Percentiles rank a stretch among this genome's conserved stretches.
These are phyloP conservation scores for Yponomeuta malinellus DNA, from an alignment of 2,888 invertebrate genomes.

Conservation along the genomic window DNA sequence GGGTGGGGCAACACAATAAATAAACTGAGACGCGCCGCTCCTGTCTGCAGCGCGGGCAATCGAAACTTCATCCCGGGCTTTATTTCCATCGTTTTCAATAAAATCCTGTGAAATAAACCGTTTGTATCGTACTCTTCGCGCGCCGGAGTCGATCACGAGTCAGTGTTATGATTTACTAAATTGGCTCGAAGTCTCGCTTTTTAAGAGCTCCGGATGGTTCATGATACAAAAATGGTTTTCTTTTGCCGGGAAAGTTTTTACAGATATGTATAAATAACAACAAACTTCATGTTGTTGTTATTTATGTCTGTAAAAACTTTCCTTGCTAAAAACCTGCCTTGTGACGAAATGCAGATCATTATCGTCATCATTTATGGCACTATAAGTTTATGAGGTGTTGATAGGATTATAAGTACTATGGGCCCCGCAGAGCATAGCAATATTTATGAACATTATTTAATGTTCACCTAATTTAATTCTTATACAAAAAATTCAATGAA, in stretches of 20 bases:
- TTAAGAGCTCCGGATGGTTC: background rate
- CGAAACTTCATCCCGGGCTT: slow-evolving; percentile 71
- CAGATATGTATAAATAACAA: too few species aligned
- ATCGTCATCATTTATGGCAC: too few species aligned
- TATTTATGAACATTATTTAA: too few species aligned
- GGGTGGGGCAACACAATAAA: slow-evolving; percentile 62
- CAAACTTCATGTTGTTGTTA: too few species aligned
- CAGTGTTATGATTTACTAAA: background rate
- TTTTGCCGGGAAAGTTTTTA: background rate
- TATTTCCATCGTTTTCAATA: slow-evolving; percentile 61
- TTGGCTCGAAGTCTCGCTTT: background rate
- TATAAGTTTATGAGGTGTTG: too few species aligned
- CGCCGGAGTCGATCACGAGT: background rate
- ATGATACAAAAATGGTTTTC: background rate
- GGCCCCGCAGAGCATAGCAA: too few species aligned
- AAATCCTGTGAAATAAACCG: slow-evolving; percentile 61
- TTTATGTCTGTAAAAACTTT: too few species aligned
- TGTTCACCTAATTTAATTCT: too few species aligned
- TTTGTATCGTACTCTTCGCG: background rate
- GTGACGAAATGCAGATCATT: too few species aligned
- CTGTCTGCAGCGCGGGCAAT: slow-evolving; percentile 68
- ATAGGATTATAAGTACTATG: too few species aligned
- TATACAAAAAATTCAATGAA: too few species aligned
- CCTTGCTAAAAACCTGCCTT: too few species aligned
- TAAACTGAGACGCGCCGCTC: slow-evolving; percentile 60